Evolutionary conservation across 2,113 vertebrate species (phyloP).

Genomic region (Leptosomus discolor): DNA sequence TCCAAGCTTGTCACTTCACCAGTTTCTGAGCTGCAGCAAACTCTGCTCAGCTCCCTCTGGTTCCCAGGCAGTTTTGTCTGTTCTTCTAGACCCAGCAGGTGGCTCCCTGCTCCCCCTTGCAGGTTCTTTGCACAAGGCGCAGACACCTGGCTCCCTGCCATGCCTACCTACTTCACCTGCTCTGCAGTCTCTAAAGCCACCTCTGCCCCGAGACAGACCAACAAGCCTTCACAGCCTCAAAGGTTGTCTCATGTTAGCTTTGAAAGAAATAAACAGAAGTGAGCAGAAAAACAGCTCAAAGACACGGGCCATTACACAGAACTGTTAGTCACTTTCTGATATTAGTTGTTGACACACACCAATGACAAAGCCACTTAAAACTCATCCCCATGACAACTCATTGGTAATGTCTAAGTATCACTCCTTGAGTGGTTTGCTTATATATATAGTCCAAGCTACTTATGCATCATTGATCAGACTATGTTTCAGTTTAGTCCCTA

Average conservation of each 20-base stretch:
- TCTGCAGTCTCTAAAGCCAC: background rate
- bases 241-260: background rate
- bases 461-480: background rate
- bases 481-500: background rate
- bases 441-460: background rate
- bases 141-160: background rate
- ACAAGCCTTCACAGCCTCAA: background rate
- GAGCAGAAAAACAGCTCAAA: background rate
- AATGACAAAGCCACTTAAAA: background rate
- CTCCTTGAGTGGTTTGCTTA: background rate
- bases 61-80: background rate
- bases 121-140: background rate
- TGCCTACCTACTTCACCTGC: too few species aligned
- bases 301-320: background rate
- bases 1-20: background rate
- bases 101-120: background rate
- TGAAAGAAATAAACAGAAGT: background rate
- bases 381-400: background rate
- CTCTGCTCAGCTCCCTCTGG: background rate
- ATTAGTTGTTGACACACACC: background rate
- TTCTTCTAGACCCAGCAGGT: too few species aligned
- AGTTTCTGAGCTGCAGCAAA: background rate
- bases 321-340: background rate
- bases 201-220: background rate
- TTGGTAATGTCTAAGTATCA: background rate